These are phyloP conservation scores for Drosophila paracracens DNA, from an alignment of 2,888 invertebrate genomes.

Conservation along the genomic window DNA sequence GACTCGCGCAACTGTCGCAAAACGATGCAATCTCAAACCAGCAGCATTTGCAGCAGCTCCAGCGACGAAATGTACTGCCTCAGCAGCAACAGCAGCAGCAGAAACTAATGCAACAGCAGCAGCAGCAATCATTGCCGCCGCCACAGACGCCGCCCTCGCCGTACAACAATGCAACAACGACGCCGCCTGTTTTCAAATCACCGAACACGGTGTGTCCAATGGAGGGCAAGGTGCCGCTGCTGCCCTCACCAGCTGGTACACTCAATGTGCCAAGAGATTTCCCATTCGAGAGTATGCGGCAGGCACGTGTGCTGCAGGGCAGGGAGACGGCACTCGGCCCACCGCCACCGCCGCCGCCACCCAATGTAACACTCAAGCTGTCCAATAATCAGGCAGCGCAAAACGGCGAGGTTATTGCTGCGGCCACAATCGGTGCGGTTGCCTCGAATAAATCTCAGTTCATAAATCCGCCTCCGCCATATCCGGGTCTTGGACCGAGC, in stretches of 20 bases:
- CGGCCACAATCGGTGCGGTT: conserved; percentile 42
- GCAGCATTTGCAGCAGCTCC: conserved; percentile 60
- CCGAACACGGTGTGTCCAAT: conserved; percentile 95
- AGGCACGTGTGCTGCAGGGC: conserved; percentile 93
- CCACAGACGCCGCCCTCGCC: conserved; percentile 54
- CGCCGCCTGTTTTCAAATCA: conserved; percentile 87
- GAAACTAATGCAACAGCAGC: conserved; percentile 43
- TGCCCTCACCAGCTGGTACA: conserved; percentile 86
- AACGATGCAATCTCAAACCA: conserved; percentile 78
- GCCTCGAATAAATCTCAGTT: conserved; percentile 80
- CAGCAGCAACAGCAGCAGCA: conserved; percentile 30
- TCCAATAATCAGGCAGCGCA: conserved; percentile 72
- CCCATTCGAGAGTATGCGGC: conserved; percentile 96
- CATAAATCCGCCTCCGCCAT: conserved; percentile 83
- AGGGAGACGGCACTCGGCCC: conserved; percentile 86
- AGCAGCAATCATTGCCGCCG: conserved; percentile 53
- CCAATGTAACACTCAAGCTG: conserved; percentile 80
- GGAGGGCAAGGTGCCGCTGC: conserved; percentile 89
- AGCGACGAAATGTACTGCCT: conserved; percentile 57
- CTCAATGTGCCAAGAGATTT: conserved; percentile 86
- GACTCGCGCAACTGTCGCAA: conserved; percentile 60
- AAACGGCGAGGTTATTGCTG: conserved; percentile 66
- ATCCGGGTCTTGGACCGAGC: conserved; percentile 78
- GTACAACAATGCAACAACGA: conserved; percentile 57
- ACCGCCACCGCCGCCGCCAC: conserved; percentile 68